phyloP scores from a whole-genome alignment of 2,113 vertebrate species.

The Cricetomys ansorgei region DNA sequence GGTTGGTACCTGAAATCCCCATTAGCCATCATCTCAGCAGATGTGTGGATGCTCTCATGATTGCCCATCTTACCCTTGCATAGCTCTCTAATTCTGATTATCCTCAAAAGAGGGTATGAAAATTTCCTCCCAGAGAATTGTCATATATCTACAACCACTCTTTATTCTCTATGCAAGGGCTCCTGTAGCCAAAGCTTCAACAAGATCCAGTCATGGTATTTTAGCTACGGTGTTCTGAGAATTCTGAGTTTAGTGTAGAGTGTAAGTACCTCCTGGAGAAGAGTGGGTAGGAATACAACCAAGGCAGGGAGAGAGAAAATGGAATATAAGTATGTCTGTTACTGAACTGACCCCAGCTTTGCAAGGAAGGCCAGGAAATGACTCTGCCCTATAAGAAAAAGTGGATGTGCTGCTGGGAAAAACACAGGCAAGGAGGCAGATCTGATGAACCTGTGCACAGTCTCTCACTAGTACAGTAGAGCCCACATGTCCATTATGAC shows the following conservation, averaged over 20 bases:
- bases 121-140: background rate
- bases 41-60: conserved; percentile 15
- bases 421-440: background rate
- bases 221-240: background rate
- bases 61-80: background rate
- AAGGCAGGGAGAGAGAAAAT: background rate
- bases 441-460: background rate
- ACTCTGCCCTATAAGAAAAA: background rate
- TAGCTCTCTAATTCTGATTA: background rate
- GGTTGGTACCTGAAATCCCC: conserved; percentile 14
- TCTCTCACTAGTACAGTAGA: background rate
- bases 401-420: background rate
- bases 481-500: background rate
- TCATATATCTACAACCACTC: background rate
- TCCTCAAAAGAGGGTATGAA: background rate
- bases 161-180: background rate
- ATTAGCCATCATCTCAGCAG: background rate
- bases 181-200: background rate
- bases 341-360: background rate
- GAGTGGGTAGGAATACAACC: background rate
- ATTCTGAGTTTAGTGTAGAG: background rate
- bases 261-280: background rate
- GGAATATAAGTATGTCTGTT: background rate
- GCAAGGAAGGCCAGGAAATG: background rate
- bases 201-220: background rate